phyloP scores from a whole-genome alignment of 2,797 vertebrate genomes.

The Yasuhikotakia modesta region DNA sequence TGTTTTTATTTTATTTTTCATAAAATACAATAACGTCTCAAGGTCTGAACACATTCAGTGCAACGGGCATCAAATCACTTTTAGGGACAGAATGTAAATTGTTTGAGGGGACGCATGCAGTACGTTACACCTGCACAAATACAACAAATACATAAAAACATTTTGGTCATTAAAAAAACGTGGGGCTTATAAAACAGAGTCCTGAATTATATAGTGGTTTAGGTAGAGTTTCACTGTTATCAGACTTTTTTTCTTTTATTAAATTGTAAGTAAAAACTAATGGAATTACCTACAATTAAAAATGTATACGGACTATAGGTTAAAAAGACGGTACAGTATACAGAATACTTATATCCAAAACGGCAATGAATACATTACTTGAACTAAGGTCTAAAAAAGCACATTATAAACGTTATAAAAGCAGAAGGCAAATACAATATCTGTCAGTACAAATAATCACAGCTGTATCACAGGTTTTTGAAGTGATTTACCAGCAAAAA shows the following conservation, averaged over 20 bases:
- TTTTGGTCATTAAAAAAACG: constrained; percentile 16
- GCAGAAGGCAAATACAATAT: constrained; percentile 77
- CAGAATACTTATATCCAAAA: constrained; percentile 53
- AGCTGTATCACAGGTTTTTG: constrained; percentile 77
- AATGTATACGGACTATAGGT: constrained; percentile 77
- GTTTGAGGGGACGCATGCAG: not conserved
- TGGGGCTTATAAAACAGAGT: constrained; percentile 2
- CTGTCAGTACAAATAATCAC: constrained; percentile 80
- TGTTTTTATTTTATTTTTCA: constrained; percentile 16
- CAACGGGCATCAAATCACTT: not conserved
- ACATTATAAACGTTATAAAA: constrained; percentile 59
- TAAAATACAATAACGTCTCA: constrained; percentile 13
- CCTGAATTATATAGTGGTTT: not conserved
- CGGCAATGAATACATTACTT: constrained; percentile 50
- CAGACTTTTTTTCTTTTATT: not conserved
- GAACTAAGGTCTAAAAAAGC: constrained; percentile 52
- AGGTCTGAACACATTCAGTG: not conserved
- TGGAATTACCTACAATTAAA: constrained; percentile 88
- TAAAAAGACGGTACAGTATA: constrained; percentile 76
- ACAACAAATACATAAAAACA: constrained; percentile 3
- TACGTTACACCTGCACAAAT: not conserved
- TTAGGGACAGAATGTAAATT: not conserved
- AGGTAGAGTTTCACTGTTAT: not conserved
- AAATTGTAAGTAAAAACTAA: constrained; percentile 65
- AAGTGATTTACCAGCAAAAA: not conserved